These are phyloP conservation scores for Anastrepha obliqua DNA, from an alignment of 1,140 invertebrate species.

Conservation along the genomic window DNA sequence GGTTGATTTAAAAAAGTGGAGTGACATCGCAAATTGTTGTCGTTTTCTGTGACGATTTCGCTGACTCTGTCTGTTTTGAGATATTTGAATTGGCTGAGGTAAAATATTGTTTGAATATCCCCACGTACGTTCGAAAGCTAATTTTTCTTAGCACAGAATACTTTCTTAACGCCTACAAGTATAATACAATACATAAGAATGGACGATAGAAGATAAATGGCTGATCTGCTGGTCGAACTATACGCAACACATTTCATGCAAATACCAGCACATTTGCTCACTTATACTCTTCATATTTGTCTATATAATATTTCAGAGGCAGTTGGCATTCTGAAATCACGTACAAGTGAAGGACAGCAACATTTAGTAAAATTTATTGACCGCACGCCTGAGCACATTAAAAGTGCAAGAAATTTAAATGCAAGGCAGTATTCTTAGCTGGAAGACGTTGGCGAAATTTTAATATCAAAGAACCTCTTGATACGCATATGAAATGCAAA, in stretches of 20 bases:
- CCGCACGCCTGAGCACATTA: not conserved
- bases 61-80: not conserved
- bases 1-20: too few species aligned
- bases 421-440: not conserved
- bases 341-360: not conserved
- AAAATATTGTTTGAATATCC: not conserved
- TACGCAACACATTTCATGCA: too few species aligned
- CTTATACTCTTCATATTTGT: not conserved
- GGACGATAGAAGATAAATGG: too few species aligned
- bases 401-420: not conserved
- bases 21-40: too few species aligned
- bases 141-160: not conserved
- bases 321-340: not conserved
- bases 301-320: not conserved
- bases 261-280: not conserved
- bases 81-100: not conserved
- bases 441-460: not conserved
- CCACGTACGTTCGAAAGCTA: too few species aligned
- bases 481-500: not conserved
- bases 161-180: not conserved
- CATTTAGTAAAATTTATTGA: constrained; percentile 13
- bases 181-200: not conserved
- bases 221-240: too few species aligned
- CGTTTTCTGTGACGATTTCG: too few species aligned
- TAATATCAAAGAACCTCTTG: not conserved